Conservation (phyloP, 2,888 invertebrate species). For the Idaea dimidiata region DNA sequence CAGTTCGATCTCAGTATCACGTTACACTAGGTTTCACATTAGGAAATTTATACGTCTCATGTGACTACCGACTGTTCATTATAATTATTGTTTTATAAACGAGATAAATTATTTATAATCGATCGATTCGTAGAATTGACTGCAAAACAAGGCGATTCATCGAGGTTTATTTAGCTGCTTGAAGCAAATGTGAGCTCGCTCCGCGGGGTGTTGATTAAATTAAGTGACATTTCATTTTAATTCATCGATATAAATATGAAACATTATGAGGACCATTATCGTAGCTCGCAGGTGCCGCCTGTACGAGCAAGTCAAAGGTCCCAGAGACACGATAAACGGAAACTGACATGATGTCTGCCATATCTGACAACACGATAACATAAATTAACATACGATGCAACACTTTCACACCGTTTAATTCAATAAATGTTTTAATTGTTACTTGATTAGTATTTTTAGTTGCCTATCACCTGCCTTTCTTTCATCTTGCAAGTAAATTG, state of each 20-base stretch:
- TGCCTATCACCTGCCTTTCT: not conserved
- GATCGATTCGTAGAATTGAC: conserved; percentile 70
- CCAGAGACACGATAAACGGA: conserved; percentile 42
- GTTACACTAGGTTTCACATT: conserved; percentile 79
- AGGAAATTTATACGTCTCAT: conserved; percentile 78
- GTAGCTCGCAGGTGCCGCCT: conserved; percentile 53
- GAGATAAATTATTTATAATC: conserved; percentile 75
- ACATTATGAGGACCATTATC: conserved; percentile 63
- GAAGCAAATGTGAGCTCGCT: conserved; percentile 54
- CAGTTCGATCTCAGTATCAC: conserved; percentile 63
- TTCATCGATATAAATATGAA: conserved; percentile 66
- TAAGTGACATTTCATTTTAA: conserved; percentile 76
- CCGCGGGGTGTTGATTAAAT: conserved; percentile 70
- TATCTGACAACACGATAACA: conserved; percentile 27
- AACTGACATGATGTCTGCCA: conserved; percentile 52
- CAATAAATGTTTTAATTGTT: not conserved
- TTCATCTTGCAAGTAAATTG: no score
- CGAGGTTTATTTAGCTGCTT: conserved; percentile 50
- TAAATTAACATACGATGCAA: conserved; percentile 17
- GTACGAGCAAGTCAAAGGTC: conserved; percentile 54
- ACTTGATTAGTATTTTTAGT: not conserved
- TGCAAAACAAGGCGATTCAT: conserved; percentile 79
- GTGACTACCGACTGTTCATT: conserved; percentile 75
- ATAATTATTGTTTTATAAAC: conserved; percentile 77
- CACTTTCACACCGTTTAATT: conserved; percentile 14